Percentiles rank a stretch among this genome's conserved stretches.
Evolutionary conservation across 2,797 vertebrate genomes (phyloP).

Genomic region (Cynopterus sphinx): DNA sequence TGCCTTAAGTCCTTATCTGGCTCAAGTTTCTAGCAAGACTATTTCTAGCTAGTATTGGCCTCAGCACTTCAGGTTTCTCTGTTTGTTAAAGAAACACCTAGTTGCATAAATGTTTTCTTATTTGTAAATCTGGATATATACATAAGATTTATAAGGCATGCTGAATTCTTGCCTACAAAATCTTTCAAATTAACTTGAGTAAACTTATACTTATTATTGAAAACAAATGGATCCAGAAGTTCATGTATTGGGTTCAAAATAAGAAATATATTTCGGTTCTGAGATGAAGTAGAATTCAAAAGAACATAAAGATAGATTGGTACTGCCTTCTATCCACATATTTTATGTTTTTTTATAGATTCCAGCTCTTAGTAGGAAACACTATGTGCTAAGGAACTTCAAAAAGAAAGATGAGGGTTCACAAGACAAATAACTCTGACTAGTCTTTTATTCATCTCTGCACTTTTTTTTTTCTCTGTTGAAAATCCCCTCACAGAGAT

Average conservation of each 20-base stretch:
- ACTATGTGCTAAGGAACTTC: not conserved
- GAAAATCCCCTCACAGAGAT: not conserved
- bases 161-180: not conserved
- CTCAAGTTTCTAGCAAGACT: not conserved
- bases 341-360: not conserved
- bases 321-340: not conserved
- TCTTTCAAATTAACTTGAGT: not conserved
- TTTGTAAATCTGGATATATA: not conserved
- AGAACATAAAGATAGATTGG: not conserved
- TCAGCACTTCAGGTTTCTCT: not conserved
- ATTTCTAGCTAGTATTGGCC: not conserved
- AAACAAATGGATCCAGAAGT: not conserved
- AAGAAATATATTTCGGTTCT: not conserved
- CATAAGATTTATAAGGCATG: not conserved
- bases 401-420: not conserved
- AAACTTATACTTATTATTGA: not conserved
- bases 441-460: not conserved
- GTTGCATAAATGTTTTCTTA: not conserved
- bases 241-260: not conserved
- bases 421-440: not conserved
- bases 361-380: not conserved
- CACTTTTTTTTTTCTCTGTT: not conserved
- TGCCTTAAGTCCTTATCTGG: not conserved
- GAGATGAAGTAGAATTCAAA: not conserved
- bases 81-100: not conserved